Evolutionary conservation across 2,113 vertebrate species (phyloP).

Genomic region (Elachura formosa): DNA sequence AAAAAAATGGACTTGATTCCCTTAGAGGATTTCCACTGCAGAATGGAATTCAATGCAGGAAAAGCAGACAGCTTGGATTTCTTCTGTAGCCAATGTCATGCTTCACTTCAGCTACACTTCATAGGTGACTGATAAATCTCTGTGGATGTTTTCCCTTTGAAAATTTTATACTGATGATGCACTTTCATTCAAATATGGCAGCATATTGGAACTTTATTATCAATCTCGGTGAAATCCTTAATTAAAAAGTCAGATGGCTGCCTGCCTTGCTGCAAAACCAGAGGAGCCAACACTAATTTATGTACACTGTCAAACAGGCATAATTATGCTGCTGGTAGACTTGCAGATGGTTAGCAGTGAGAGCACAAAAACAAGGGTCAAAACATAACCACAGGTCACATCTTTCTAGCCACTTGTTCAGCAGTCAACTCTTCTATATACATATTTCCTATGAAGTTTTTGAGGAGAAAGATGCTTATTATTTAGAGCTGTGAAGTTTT

Average conservation of each 20-base stretch:
- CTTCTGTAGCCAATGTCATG: background rate
- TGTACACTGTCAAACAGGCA: constrained; percentile 25
- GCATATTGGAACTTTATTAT: constrained; percentile 17
- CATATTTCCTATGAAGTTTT: background rate
- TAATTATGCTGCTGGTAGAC: constrained; percentile 39
- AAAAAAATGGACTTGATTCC: background rate
- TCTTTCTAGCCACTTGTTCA: constrained; percentile 42
- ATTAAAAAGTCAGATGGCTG: constrained; percentile 57
- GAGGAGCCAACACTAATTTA: constrained; percentile 54
- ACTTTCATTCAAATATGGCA: constrained; percentile 30
- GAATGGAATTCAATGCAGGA: background rate
- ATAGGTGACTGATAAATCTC: background rate
- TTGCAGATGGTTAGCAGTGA: constrained; percentile 23
- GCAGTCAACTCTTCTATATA: background rate
- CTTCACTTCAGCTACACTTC: background rate
- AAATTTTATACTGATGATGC: background rate
- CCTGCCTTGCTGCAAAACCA: constrained; percentile 15
- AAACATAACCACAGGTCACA: background rate
- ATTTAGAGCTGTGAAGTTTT: background rate
- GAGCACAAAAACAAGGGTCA: constrained; percentile 33
- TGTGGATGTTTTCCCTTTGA: background rate
- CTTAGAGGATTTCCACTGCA: background rate
- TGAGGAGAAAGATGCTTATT: background rate
- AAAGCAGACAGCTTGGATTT: background rate
- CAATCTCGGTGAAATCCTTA: constrained; percentile 31